Conservation (phyloP, 2,888 invertebrate species). For the Chalcosyrphus nemorum region DNA sequence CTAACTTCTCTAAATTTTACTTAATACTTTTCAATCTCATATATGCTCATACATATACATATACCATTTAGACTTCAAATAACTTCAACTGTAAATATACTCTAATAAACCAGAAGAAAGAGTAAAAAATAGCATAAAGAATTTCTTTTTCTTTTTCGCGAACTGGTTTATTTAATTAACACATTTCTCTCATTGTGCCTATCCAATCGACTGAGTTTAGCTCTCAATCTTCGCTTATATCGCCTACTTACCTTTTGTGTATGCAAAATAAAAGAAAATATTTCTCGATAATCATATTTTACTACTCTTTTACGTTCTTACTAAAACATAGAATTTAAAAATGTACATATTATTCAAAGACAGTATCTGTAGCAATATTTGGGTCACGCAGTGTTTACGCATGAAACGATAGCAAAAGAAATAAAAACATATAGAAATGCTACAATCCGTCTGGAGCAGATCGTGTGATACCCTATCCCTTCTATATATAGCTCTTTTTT, state of each 20-base stretch:
- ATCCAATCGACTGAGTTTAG: no score
- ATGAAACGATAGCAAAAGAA: background rate
- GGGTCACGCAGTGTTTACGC: background rate
- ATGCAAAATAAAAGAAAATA: background rate
- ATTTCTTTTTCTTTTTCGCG: background rate
- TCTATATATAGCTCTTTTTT: no score
- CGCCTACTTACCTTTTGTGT: background rate
- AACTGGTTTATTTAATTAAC: conserved; percentile 32
- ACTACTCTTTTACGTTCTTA: background rate
- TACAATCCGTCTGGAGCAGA: no score
- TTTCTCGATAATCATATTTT: conserved; percentile 10
- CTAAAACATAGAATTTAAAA: conserved; percentile 30
- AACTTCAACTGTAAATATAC: background rate
- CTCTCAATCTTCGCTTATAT: background rate
- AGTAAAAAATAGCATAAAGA: background rate
- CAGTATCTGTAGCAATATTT: background rate
- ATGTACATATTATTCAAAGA: no score
- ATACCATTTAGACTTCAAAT: no score
- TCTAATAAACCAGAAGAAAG: background rate
- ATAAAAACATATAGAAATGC: no score
- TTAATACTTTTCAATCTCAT: no score
- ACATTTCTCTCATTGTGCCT: background rate
- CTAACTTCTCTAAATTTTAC: no score
- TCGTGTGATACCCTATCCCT: no score
- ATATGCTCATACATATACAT: no score